These are phyloP conservation scores for Reticulitermes lucifugus DNA, from an alignment of 2,888 invertebrate species.

Conservation along the genomic window DNA sequence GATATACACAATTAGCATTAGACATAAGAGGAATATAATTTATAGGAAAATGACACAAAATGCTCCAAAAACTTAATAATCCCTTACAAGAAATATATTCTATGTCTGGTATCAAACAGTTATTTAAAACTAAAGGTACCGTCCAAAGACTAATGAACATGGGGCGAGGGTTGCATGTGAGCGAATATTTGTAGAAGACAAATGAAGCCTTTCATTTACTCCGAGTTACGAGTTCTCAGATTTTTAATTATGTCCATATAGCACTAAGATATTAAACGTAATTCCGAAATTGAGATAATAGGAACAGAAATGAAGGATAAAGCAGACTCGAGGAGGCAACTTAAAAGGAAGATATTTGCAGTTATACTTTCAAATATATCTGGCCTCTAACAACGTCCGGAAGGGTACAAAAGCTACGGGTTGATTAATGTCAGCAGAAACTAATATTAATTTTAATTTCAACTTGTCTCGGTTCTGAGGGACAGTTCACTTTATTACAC, in stretches of 20 bases:
- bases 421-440: background rate
- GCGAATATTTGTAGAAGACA: background rate
- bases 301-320: background rate
- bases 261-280: background rate
- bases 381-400: background rate
- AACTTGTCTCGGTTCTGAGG: background rate
- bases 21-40: background rate
- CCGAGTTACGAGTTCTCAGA: background rate
- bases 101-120: background rate
- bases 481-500: too few relatives aligned
- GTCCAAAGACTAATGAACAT: background rate
- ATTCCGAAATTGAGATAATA: background rate
- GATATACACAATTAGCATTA: too few relatives aligned
- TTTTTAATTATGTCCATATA: background rate
- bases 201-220: background rate
- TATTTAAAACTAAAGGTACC: background rate
- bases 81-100: background rate
- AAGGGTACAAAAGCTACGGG: background rate
- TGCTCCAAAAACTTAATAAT: background rate
- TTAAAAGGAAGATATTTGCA: constrained; percentile 7
- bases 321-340: background rate
- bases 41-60: background rate
- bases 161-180: background rate
- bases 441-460: background rate
- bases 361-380: background rate